phyloP scores from a whole-genome alignment of 1,140 invertebrate genomes.

The Papilio polytes region DNA sequence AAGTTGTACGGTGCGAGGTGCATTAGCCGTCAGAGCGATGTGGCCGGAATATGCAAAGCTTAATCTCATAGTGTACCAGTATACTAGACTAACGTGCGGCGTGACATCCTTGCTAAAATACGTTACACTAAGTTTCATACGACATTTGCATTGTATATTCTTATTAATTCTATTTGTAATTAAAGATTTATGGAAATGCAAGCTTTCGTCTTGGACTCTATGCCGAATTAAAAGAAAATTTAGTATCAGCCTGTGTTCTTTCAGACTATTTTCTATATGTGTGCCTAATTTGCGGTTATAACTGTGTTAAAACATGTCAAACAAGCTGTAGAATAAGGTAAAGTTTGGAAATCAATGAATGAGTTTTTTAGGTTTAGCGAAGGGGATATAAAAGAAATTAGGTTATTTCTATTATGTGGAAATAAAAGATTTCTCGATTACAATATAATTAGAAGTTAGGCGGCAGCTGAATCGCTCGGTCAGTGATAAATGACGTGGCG shows the following conservation, averaged over 20 bases:
- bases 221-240: too few relatives aligned
- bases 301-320: too few relatives aligned
- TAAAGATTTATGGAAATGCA: too few relatives aligned
- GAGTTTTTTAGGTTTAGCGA: not conserved
- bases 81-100: conserved; percentile 31
- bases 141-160: not conserved
- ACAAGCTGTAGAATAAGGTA: too few relatives aligned
- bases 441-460: conserved; percentile 37
- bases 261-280: too few relatives aligned
- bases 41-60: conserved; percentile 38
- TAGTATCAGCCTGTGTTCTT: too few relatives aligned
- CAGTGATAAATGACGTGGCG: conserved; percentile 75
- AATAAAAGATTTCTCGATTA: conserved; percentile 28
- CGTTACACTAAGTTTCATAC: conserved; percentile 15
- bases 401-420: conserved; percentile 8
- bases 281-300: too few relatives aligned
- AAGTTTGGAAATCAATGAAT: too few relatives aligned
- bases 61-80: conserved; percentile 29
- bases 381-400: not conserved
- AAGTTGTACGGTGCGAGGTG: conserved; percentile 29
- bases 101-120: conserved; percentile 33
- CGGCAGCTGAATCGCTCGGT: conserved; percentile 44
- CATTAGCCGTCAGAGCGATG: conserved; percentile 33
- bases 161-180: too few relatives aligned
- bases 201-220: too few relatives aligned